Evolutionary conservation across 2,113 vertebrate species (phyloP), one percentile per base, ranked within the genome.

Genomic region (Microtus pennsylvanicus): DNA sequence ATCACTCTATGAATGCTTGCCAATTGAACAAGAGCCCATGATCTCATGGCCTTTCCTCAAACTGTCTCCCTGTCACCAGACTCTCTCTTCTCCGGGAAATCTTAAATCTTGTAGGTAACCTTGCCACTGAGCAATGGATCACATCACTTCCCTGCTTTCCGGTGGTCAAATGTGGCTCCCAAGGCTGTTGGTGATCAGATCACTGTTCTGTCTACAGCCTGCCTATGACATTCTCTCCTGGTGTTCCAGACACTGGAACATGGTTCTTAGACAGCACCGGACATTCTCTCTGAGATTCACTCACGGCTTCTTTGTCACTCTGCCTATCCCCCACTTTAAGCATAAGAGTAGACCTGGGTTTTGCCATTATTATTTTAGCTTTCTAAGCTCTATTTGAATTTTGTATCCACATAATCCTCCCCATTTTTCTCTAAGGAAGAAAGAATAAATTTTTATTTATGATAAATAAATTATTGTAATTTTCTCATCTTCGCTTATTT

Each of bases 371-470:
- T 77, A 21, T 45, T 82, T 88, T 93, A 72, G 58, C 35, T 77
- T 94, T 52, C 30, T 81, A 85, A 50, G 83, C 55, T 76, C 80
- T 55, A 78, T 1, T n/a, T 94, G 16, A 47, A 91, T 55, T 94
- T 92, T 87, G 42, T 52, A 93, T 58, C 69, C 82, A 83, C 4
- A 77, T 42, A 35, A 16, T 14, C n/a, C 33, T 89, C 75, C 50
- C 24, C 7, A 6, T 70, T 38, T 42, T 92, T 85, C 80, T 74
- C 33, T 47, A 80, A 33, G 22, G 28, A 90, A 94, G 52, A 10
- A 52, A 67, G 47, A 96, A 90, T 72, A 72, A 76, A 96, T 58
- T 92, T 61, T 47, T 42, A 42, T 91, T 92, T 81, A 58, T 58
- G 58, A 58, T 58, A 58, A 58, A 58, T 58, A 58, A 58, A 58